A percentile compares a stretch with the other conserved stretches of the same genome.
Conservation (phyloP, 1,140 invertebrate species). For the Agrilus planipennis region DNA sequence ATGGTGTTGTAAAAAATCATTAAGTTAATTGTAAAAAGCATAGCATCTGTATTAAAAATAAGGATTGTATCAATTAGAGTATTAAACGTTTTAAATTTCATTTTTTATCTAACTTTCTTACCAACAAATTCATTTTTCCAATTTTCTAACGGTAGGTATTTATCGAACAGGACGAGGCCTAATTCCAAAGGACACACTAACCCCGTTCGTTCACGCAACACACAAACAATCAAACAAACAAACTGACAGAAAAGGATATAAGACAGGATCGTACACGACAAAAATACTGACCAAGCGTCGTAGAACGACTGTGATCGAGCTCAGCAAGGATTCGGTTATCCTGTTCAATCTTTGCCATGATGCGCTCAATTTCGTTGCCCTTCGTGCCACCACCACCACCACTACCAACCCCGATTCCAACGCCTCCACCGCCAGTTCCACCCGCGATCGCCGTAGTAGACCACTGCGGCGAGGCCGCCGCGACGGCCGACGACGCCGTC, state of each 20-base stretch:
- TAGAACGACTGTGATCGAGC: constrained; percentile 66
- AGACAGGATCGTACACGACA: background rate
- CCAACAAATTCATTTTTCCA: no score
- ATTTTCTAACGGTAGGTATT: background rate
- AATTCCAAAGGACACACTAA: constrained; percentile 1
- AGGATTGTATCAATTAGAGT: no score
- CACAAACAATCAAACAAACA: no score
- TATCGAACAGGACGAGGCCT: background rate
- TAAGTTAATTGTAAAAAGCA: no score
- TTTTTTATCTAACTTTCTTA: no score
- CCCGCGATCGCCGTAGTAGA: constrained; percentile 7
- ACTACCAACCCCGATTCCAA: constrained; percentile 26
- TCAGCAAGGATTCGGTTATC: constrained; percentile 77
- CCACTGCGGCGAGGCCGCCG: background rate
- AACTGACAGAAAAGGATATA: background rate
- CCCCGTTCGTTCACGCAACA: no score
- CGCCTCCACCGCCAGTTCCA: constrained; percentile 19
- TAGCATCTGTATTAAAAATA: no score
- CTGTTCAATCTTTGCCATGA: constrained; percentile 92
- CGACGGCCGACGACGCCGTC: no score
- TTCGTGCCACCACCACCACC: constrained; percentile 39
- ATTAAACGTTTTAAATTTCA: no score
- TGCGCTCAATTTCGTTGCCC: constrained; percentile 76
- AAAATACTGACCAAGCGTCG: constrained; percentile 29
- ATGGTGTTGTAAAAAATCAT: no score